Conservation (phyloP, 2,888 invertebrate genomes). For the Zhuqinia jingwanae region DNA sequence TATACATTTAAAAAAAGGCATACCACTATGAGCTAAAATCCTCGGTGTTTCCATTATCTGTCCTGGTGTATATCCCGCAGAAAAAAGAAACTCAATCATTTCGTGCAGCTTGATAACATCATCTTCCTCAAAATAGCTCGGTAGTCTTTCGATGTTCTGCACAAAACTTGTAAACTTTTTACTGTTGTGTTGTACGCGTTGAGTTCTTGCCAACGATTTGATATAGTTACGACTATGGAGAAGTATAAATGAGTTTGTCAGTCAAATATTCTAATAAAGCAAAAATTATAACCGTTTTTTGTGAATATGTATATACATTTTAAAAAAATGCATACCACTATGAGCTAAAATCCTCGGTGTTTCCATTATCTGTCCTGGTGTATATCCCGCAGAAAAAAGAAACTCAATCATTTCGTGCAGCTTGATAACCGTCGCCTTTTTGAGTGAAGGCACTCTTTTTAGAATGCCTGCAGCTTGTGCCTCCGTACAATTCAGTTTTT, state of each 20-base stretch:
- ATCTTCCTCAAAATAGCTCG: slow-evolving; percentile 42
- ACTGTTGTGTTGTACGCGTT: no score
- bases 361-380: slow-evolving; percentile 52
- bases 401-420: slow-evolving; percentile 72
- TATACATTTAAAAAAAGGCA: neutral
- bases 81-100: slow-evolving; percentile 69
- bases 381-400: slow-evolving; percentile 54
- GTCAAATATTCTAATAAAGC: neutral
- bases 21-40: slow-evolving; percentile 67
- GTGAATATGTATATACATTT: neutral
- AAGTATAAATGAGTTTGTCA: no score
- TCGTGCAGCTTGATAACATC: slow-evolving; percentile 65
- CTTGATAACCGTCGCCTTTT: slow-evolving; percentile 56
- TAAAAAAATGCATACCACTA: slow-evolving; percentile 31
- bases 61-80: slow-evolving; percentile 43
- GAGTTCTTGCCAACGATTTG: no score
- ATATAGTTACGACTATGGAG: slow-evolving; percentile 62
- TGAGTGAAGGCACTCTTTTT: slow-evolving; percentile 63
- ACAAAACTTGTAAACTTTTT: slow-evolving; percentile 41
- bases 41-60: slow-evolving; percentile 66
- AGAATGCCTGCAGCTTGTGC: slow-evolving; percentile 33
- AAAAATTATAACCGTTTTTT: neutral
- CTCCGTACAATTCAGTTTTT: neutral
- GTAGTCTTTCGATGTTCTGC: slow-evolving; percentile 60
- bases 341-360: slow-evolving; percentile 69